Conservation (phyloP, 2,888 invertebrate genomes). For the Rhabditoides inermis region DNA sequence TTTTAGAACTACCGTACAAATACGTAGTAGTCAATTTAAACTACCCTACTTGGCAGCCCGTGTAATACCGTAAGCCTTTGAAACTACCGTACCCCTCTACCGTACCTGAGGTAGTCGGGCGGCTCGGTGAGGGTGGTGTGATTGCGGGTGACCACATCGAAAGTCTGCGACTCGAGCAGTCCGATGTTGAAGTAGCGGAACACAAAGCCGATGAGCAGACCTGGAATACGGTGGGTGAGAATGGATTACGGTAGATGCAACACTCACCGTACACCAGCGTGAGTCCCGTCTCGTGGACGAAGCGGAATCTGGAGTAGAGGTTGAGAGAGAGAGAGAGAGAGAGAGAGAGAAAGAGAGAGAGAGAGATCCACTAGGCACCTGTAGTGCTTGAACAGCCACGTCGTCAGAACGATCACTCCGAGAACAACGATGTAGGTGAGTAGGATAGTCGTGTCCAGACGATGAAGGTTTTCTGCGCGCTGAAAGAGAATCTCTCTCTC, state of each 20-base stretch:
- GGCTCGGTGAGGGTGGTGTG: conserved; percentile 31
- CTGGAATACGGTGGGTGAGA: no score
- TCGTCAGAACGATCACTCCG: conserved; percentile 84
- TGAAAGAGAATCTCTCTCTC: conserved; percentile 20
- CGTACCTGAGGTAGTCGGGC: conserved; percentile 39
- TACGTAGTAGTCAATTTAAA: no score
- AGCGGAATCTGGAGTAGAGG: no score
- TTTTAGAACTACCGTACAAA: no score
- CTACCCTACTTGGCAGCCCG: no score
- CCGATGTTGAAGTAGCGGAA: conserved; percentile 41
- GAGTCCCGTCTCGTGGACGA: conserved; percentile 91
- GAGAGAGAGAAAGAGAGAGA: no score
- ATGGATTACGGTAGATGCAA: background rate
- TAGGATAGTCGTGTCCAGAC: conserved; percentile 39
- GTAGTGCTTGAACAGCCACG: conserved; percentile 95
- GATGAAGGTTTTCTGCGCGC: conserved; percentile 38
- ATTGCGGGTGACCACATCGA: conserved; percentile 37
- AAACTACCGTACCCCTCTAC: no score
- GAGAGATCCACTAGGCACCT: no score
- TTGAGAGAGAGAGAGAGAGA: no score
- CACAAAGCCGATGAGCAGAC: conserved; percentile 40
- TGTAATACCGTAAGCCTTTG: no score
- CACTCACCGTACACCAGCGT: conserved; percentile 87
- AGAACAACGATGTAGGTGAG: conserved; percentile 60
- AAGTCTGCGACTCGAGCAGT: conserved; percentile 34